phyloP scores from a whole-genome alignment of 2,113 vertebrate species.

The Ochotona curzoniae region DNA sequence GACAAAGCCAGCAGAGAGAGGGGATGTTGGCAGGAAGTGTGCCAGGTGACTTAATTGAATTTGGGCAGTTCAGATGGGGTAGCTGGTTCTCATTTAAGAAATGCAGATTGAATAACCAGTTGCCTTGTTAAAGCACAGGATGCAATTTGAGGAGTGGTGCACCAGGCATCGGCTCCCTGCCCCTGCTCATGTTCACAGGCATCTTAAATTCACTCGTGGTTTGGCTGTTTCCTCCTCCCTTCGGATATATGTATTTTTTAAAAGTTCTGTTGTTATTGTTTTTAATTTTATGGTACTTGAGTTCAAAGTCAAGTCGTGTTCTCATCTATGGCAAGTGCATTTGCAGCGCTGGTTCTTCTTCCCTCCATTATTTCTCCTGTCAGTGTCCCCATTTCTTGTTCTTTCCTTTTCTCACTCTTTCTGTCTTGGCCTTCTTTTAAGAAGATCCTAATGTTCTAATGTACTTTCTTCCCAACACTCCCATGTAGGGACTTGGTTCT shows the following conservation, averaged over 20 bases:
- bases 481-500: neutral
- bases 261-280: neutral
- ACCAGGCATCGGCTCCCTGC: accelerated
- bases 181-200: accelerated
- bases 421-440: neutral
- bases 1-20: neutral
- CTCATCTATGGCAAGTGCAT: neutral
- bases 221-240: neutral
- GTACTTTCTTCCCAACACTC: neutral
- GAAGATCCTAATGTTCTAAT: neutral
- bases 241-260: neutral
- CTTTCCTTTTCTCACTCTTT: neutral
- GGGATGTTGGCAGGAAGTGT: constrained; percentile 30
- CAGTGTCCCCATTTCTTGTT: neutral
- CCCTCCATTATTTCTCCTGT: neutral
- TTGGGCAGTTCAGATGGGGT: constrained; percentile 2
- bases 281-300: neutral
- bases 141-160: neutral
- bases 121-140: neutral
- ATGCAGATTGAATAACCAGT: constrained; percentile 5
- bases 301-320: constrained; percentile 14
- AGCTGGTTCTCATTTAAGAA: constrained; percentile 57
- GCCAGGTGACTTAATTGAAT: constrained; percentile 59
- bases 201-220: neutral
- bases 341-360: neutral